phyloP scores from a whole-genome alignment of 1,140 invertebrate species.

The Pachypsylla venusta region DNA sequence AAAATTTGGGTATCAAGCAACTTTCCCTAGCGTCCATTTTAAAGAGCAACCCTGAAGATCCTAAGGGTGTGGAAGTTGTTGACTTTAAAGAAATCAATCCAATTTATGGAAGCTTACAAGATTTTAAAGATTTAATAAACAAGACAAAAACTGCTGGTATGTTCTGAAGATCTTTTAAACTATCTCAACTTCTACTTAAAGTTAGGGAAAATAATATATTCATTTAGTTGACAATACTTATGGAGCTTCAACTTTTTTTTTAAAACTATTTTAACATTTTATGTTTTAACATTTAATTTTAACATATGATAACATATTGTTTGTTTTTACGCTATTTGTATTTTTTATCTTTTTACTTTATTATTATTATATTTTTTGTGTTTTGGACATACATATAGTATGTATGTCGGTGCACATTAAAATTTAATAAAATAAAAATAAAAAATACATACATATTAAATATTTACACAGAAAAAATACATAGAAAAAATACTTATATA shows the following conservation, averaged over 20 bases:
- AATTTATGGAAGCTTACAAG: slow-evolving; percentile 33
- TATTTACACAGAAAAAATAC: too few species aligned
- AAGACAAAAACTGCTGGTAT: slow-evolving; percentile 20
- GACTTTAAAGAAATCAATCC: slow-evolving; percentile 34
- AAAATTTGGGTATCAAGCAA: slow-evolving; percentile 34
- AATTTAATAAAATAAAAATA: too few species aligned
- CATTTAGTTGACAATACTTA: background rate
- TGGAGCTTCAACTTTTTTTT: background rate
- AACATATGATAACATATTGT: background rate
- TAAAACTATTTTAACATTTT: background rate
- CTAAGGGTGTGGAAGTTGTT: slow-evolving; percentile 31
- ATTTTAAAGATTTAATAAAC: slow-evolving; percentile 31
- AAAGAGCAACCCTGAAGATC: slow-evolving; percentile 31
- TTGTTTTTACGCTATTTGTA: too few species aligned
- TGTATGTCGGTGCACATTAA: too few species aligned
- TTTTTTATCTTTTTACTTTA: too few species aligned
- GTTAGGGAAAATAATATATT: background rate
- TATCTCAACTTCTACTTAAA: background rate
- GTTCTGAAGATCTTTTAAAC: background rate
- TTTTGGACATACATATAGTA: too few species aligned
- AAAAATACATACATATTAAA: too few species aligned
- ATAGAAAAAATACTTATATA: too few species aligned
- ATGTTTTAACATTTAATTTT: background rate
- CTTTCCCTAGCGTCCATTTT: slow-evolving; percentile 40
- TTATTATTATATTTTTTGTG: too few species aligned